These are phyloP conservation scores for Anaspis maculata DNA, from an alignment of 2,888 invertebrate species.

Conservation along the genomic window DNA sequence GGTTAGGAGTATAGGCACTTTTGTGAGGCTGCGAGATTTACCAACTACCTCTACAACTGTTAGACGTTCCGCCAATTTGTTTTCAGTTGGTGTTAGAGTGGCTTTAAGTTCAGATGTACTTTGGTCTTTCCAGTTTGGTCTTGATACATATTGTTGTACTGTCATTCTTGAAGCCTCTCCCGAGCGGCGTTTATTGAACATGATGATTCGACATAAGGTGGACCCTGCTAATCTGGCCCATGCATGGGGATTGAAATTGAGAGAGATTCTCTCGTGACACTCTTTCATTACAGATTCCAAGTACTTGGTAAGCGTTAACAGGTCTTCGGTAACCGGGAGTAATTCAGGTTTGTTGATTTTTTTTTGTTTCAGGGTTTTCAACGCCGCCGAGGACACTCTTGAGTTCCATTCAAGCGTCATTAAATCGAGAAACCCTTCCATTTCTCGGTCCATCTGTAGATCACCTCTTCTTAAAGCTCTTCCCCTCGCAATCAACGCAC, in stretches of 20 bases:
- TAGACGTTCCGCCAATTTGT: slow-evolving; percentile 12
- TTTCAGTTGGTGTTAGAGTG: slow-evolving; percentile 14
- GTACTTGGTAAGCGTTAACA: slow-evolving; percentile 15
- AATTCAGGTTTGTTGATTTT: slow-evolving; percentile 15
- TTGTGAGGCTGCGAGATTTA: background rate
- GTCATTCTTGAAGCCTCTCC: slow-evolving; percentile 17
- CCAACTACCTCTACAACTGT: background rate
- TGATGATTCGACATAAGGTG: slow-evolving; percentile 10
- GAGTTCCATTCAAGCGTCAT: too few species aligned
- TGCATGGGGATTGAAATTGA: background rate
- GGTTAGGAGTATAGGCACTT: background rate
- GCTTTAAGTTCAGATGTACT: slow-evolving; percentile 14
- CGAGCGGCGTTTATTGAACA: slow-evolving; percentile 18
- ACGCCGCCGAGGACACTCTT: too few species aligned
- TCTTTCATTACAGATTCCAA: slow-evolving; percentile 8
- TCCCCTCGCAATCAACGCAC: slow-evolving; percentile 10
- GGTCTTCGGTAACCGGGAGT: slow-evolving; percentile 17
- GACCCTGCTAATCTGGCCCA: background rate
- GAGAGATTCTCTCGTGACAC: too few species aligned
- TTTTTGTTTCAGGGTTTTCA: background rate
- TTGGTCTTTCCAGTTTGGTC: slow-evolving; percentile 13
- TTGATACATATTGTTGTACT: slow-evolving; percentile 10
- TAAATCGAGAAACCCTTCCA: too few species aligned
- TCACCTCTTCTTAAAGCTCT: slow-evolving; percentile 6
- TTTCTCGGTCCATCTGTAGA: slow-evolving; percentile 6